phyloP scores from a whole-genome alignment of 1,140 invertebrate species.

The Apis laboriosa region DNA sequence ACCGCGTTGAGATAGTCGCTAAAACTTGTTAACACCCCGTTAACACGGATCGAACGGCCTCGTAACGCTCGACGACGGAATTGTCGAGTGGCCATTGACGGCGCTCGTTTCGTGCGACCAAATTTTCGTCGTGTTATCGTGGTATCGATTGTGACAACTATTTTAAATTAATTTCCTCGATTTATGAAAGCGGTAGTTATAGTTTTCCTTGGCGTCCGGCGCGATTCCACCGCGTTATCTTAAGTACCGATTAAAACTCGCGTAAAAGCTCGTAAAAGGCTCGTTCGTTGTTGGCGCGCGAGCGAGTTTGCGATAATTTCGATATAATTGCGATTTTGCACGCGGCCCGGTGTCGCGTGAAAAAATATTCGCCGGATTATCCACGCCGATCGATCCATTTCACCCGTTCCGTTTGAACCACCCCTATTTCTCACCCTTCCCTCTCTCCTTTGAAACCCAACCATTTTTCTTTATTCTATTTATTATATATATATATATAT shows the following conservation, averaged over 20 bases:
- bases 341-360: not conserved
- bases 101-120: conserved; percentile 7
- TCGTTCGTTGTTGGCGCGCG: conserved; percentile 6
- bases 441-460: too few relatives aligned
- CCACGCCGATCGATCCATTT: not conserved
- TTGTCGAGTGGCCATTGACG: not conserved
- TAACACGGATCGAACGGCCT: conserved; percentile 49
- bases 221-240: conserved; percentile 12
- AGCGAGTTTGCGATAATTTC: not conserved
- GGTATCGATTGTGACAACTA: not conserved
- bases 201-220: not conserved
- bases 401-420: not conserved
- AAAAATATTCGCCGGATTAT: not conserved
- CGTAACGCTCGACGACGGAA: conserved; percentile 47
- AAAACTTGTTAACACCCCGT: conserved; percentile 61
- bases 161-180: too few relatives aligned
- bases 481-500: conserved; percentile 15
- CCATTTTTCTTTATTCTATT: conserved; percentile 32
- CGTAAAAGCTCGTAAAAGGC: conserved; percentile 25
- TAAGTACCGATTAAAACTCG: conserved; percentile 7
- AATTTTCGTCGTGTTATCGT: conserved; percentile 2
- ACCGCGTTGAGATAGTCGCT: conserved; percentile 46
- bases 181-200: not conserved
- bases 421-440: not conserved
- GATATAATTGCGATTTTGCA: conserved; percentile 2